Evolutionary conservation across 2,113 vertebrate genomes (phyloP).

Genomic region (Phyllopteryx taeniolatus): DNA sequence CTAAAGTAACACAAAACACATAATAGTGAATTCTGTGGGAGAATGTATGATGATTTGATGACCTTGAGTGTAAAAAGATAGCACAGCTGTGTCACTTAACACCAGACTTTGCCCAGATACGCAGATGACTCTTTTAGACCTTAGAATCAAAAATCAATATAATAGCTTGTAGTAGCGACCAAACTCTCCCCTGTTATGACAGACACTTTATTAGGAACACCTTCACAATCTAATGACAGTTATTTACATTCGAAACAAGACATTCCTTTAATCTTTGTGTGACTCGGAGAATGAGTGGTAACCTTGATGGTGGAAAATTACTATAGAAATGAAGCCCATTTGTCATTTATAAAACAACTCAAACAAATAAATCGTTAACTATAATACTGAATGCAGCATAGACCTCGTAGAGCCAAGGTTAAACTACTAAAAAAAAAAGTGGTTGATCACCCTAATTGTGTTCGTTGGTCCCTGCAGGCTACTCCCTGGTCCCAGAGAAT

Average conservation of each 20-base stretch:
- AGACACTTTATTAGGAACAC: neutral
- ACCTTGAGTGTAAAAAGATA: neutral
- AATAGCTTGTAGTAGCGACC: neutral
- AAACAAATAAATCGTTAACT: too few species aligned
- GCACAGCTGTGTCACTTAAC: neutral
- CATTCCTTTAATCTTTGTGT: too few species aligned
- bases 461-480: too few species aligned
- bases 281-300: too few species aligned
- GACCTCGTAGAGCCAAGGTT: too few species aligned
- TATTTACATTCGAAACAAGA: neutral
- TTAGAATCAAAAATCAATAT: neutral
- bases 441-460: too few species aligned
- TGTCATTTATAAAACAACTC: too few species aligned
- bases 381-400: too few species aligned
- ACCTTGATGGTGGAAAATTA: too few species aligned
- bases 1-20: neutral
- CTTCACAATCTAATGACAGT: neutral
- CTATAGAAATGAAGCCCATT: too few species aligned
- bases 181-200: neutral
- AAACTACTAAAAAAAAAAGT: too few species aligned
- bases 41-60: neutral
- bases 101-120: neutral
- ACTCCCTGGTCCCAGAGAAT: too few species aligned
- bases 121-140: conserved; percentile 37
- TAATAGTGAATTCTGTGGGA: neutral